phyloP scores from a whole-genome alignment of 2,113 vertebrate genomes.

The Podarcis muralis region DNA sequence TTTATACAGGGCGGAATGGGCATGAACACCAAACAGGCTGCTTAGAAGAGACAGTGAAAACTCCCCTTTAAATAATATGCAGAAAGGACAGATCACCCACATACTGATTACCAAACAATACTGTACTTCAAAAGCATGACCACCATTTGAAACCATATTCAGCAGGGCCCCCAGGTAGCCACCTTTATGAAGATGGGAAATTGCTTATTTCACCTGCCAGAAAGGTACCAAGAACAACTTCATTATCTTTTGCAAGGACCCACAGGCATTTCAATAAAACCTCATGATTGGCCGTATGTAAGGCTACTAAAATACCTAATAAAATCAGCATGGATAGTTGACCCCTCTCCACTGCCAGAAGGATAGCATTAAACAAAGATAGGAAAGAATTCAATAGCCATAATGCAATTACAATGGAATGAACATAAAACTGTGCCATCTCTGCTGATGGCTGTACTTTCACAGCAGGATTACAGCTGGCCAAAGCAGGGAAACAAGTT shows the following conservation, averaged over 20 bases:
- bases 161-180: fast-evolving
- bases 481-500: background rate
- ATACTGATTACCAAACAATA: background rate
- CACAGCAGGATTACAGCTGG: background rate
- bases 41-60: background rate
- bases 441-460: background rate
- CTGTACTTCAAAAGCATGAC: fast-evolving
- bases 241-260: background rate
- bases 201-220: background rate
- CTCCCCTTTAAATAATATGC: background rate
- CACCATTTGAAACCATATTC: background rate
- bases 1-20: background rate
- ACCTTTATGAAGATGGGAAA: background rate
- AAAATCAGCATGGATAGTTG: background rate
- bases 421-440: background rate
- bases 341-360: background rate
- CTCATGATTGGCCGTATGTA: background rate
- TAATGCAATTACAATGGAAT: background rate
- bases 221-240: background rate
- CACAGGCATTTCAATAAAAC: background rate
- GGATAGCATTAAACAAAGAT: background rate
- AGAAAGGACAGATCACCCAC: background rate
- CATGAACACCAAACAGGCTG: background rate
- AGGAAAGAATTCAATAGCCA: background rate
- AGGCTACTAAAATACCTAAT: background rate